Evolutionary conservation across 1,140 invertebrate genomes (phyloP).

Genomic region (Scylla paramamosain): DNA sequence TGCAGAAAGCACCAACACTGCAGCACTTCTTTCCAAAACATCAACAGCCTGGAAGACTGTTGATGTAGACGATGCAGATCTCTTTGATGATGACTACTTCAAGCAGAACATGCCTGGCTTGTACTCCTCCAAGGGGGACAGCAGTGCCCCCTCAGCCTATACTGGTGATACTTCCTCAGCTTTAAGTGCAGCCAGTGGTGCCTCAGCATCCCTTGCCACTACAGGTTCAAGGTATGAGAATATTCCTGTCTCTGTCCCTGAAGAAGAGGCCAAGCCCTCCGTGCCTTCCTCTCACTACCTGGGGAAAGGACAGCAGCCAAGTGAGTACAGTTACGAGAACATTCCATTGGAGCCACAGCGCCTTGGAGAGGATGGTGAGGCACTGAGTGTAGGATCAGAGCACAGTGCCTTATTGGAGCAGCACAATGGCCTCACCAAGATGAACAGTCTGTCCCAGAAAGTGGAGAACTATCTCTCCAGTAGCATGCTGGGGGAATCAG

Average conservation of each 20-base stretch:
- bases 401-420: constrained; percentile 62
- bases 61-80: constrained; percentile 67
- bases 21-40: constrained; percentile 60
- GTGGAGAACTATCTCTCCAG: constrained; percentile 71
- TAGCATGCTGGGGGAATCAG: constrained; percentile 25
- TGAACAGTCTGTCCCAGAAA: constrained; percentile 51
- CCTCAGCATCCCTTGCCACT: constrained; percentile 23
- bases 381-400: neutral
- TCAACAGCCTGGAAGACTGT: constrained; percentile 73
- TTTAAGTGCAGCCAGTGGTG: constrained; percentile 62
- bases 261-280: neutral
- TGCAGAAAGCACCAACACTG: neutral
- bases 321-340: constrained; percentile 57
- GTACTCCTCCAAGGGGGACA: constrained; percentile 68
- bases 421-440: neutral
- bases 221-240: constrained; percentile 50
- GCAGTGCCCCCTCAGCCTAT: neutral
- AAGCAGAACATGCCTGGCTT: constrained; percentile 77
- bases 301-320: neutral
- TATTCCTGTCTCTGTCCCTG: neutral
- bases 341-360: constrained; percentile 10
- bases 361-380: neutral
- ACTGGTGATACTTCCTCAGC: neutral
- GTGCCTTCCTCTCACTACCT: neutral
- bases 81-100: constrained; percentile 78